A percentile compares a stretch with the other conserved stretches of the same genome.
Evolutionary conservation across 2,797 vertebrate species (phyloP).

Genomic region (Malacoctenus gilli): DNA sequence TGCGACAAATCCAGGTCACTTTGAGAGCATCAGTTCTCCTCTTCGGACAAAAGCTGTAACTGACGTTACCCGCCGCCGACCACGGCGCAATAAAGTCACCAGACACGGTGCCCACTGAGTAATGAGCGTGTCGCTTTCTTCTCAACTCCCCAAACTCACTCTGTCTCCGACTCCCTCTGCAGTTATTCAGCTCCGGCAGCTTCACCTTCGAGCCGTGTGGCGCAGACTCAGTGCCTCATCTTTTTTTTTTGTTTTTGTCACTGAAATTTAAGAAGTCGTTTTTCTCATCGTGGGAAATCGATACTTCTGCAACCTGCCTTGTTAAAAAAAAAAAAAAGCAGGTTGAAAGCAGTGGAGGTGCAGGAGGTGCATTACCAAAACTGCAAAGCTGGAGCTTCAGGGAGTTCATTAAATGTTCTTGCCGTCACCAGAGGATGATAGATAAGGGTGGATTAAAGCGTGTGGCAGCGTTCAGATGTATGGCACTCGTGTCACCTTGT

Average conservation of each 20-base stretch:
- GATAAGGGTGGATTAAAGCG: too few relatives aligned
- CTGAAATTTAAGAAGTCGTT: slow-evolving; percentile 28
- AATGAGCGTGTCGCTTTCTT: slow-evolving; percentile 21
- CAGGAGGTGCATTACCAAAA: not conserved
- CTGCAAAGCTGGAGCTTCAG: slow-evolving; percentile 6
- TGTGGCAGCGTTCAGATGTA: too few relatives aligned
- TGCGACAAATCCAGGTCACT: not conserved
- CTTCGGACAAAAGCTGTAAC: not conserved
- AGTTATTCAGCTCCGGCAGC: slow-evolving; percentile 15
- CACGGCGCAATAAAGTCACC: slow-evolving; percentile 6
- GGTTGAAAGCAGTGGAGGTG: not conserved
- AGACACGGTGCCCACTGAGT: slow-evolving; percentile 22
- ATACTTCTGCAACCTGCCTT: slow-evolving; percentile 6
- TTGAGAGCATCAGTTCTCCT: not conserved
- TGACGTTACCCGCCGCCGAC: slow-evolving; percentile 10
- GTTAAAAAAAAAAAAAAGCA: not conserved
- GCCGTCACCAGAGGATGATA: slow-evolving; percentile 13
- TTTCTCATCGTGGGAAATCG: slow-evolving; percentile 32
- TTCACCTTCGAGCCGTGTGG: slow-evolving; percentile 8
- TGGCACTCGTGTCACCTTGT: too few relatives aligned
- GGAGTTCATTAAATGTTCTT: slow-evolving; percentile 1
- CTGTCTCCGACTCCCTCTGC: slow-evolving; percentile 2
- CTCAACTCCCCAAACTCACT: slow-evolving; percentile 13
- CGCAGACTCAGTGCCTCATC: slow-evolving; percentile 10
- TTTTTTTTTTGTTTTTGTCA: slow-evolving; percentile 8